Evolutionary conservation across 2,888 invertebrate species (phyloP).

Genomic region (Coelinius sp.): DNA sequence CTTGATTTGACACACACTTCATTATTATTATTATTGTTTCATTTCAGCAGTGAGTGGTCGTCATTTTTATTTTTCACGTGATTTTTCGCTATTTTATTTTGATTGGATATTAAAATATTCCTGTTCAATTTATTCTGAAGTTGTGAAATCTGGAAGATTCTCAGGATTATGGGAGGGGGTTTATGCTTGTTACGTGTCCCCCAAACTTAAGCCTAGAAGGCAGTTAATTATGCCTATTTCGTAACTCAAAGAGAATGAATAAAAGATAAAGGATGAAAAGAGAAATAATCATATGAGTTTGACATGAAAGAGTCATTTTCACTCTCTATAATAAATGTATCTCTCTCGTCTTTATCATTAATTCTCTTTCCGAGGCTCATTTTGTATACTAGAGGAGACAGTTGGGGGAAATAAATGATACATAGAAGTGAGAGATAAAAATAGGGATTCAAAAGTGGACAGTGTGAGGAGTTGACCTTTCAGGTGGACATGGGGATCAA

Average conservation of each 20-base stretch:
- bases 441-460: background rate
- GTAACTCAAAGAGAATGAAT: no score
- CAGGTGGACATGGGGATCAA: conserved; percentile 9
- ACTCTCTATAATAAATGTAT: conserved; percentile 11
- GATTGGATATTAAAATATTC: no score
- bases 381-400: background rate
- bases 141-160: no score
- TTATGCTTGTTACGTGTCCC: no score
- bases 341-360: background rate
- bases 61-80: no score
- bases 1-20: background rate
- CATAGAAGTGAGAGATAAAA: conserved; percentile 7
- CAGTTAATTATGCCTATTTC: no score
- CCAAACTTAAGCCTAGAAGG: no score
- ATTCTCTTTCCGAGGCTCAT: background rate
- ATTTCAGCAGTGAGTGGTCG: no score
- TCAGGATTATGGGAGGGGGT: no score
- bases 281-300: background rate
- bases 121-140: no score
- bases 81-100: no score
- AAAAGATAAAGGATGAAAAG: no score
- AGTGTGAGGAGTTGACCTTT: background rate
- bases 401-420: conserved; percentile 1
- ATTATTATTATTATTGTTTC: conserved; percentile 9
- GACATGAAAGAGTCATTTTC: background rate